Base-by-base conservation (phyloP, 1,140 invertebrate species). In the Drosophila pseudoobscura region DNA sequence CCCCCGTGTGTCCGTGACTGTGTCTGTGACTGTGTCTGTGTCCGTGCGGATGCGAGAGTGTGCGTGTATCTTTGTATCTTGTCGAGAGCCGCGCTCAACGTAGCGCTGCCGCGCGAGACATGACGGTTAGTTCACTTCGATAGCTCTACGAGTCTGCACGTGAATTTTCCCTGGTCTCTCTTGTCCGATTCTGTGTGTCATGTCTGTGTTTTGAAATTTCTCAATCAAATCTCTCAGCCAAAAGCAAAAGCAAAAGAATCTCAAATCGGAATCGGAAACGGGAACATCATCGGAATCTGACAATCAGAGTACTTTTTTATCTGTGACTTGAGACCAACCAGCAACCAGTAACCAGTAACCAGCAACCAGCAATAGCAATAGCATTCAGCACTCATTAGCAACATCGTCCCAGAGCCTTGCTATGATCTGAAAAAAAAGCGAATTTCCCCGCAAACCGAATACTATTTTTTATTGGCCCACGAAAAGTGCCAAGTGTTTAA, bases 71-170 rank as follows among this genome's bases (percentile, higher is more conserved):
- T 39, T 13, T 39, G 35, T 39, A 13, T 4, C 35, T 39, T 4
- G 66, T 68, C 63, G 78, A 82, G 78, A 78, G 78, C 35, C 11
- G 75, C 78, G 76, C 89, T 91, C 85, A 84, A 90, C 82, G 89
- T 91, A 82, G 82, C 76, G 69, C 74, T 84, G 80, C 76, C 68
- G 71, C 76, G 74, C 84, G 80, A 84, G 78, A 90, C 84, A 90
- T 91, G 89, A 90, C 82, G 35, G 89, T 91, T 91, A 91, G 91
- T 91, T 91, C 80, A 91, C 89, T 91, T 91, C 89, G 90, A 91
- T 91, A 91, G 87, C 90, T 91, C 87, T 78, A 87, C 79, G 87
- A 91, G 91, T 91, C 90, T 89, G 78, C 89, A 91, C 91, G 90
- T 91, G 87, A 89, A 91, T 82, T 87, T 83, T 75, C 47, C 62